Conservation (phyloP, 2,113 vertebrate genomes). For the Amblyopsis rosae region DNA sequence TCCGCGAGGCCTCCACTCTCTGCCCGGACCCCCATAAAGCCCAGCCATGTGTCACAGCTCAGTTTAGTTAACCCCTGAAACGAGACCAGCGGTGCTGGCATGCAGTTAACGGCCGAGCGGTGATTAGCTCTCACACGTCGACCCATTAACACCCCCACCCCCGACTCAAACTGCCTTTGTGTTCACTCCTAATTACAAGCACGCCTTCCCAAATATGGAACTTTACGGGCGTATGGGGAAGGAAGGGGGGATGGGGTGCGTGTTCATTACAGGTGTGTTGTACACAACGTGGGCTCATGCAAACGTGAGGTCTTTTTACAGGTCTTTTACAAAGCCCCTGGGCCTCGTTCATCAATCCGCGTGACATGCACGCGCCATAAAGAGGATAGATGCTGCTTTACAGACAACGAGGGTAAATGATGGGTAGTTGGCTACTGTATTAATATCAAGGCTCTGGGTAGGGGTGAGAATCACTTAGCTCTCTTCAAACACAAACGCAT, state of each 20-base stretch:
- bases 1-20: conserved; percentile 84
- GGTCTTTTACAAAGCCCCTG: conserved; percentile 53
- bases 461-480: conserved; percentile 6
- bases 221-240: conserved; percentile 44
- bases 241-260: not conserved
- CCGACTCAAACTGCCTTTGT: conserved; percentile 51
- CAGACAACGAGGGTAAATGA: conserved; percentile 49
- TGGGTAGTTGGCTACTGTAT: conserved; percentile 35
- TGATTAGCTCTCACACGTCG: conserved; percentile 69
- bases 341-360: conserved; percentile 51
- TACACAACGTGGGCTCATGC: conserved; percentile 13
- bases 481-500: conserved; percentile 6
- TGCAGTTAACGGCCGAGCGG: conserved; percentile 62
- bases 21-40: conserved; percentile 91
- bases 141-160: conserved; percentile 60
- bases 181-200: conserved; percentile 54
- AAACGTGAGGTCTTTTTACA: not conserved
- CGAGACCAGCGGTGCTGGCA: conserved; percentile 49
- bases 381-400: conserved; percentile 39
- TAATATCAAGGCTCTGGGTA: conserved; percentile 24
- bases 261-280: no score
- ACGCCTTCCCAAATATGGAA: conserved; percentile 59
- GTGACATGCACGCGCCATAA: conserved; percentile 32
- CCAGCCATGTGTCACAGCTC: conserved; percentile 90
- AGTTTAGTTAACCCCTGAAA: conserved; percentile 77